Evolutionary conservation across 1,140 invertebrate species (phyloP).

Genomic region (Dendrolimus punctatus): DNA sequence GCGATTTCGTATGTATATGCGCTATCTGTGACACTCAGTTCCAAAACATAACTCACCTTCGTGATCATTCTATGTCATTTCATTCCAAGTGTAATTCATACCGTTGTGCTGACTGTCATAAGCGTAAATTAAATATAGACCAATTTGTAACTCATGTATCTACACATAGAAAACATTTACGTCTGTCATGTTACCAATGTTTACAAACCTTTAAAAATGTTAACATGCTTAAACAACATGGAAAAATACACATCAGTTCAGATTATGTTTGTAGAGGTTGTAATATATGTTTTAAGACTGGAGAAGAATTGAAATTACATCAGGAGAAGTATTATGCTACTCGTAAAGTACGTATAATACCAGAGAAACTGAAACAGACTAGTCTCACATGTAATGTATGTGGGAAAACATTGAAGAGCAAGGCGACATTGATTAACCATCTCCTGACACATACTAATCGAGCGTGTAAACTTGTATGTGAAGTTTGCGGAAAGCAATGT

Average conservation of each 20-base stretch:
- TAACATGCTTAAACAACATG: too few relatives aligned
- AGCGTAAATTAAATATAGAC: not conserved
- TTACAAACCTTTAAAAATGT: too few relatives aligned
- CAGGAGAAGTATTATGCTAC: not conserved
- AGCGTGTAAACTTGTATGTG: not conserved
- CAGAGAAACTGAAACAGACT: not conserved
- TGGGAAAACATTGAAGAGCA: not conserved
- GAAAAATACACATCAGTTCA: too few relatives aligned
- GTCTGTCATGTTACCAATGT: conserved; percentile 5
- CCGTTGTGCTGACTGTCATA: conserved; percentile 7
- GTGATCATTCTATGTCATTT: too few relatives aligned
- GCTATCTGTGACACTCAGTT: too few relatives aligned
- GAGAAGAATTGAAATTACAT: conserved; percentile 1
- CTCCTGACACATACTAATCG: not conserved
- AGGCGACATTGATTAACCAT: not conserved
- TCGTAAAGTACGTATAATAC: not conserved
- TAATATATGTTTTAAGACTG: not conserved
- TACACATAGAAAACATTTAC: conserved; percentile 6
- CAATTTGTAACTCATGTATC: conserved; percentile 6
- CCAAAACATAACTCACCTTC: too few relatives aligned
- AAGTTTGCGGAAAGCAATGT: conserved; percentile 6
- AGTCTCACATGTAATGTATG: conserved; percentile 6
- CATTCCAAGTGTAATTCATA: conserved; percentile 7
- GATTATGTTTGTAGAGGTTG: not conserved
- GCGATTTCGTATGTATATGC: too few relatives aligned